Percentiles rank a stretch among this genome's conserved stretches.
phyloP scores from a whole-genome alignment of 1,140 invertebrate genomes.

The Musca vetustissima region DNA sequence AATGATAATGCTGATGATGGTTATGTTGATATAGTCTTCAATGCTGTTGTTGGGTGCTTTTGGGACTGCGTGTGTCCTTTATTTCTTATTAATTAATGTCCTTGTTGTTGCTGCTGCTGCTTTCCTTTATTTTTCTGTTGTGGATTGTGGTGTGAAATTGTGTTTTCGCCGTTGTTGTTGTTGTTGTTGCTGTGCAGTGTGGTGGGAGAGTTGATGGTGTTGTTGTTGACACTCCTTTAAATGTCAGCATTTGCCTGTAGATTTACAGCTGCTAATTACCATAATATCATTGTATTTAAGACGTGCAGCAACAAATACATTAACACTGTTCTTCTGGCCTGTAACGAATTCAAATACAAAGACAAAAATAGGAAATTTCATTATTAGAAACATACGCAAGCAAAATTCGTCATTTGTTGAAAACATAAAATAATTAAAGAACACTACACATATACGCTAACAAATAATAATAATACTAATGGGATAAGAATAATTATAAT shows the following conservation, averaged over 20 bases:
- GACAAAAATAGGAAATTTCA: too few species aligned
- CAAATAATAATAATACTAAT: neutral
- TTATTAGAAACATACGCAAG: too few species aligned
- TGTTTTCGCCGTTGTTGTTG: constrained; percentile 3
- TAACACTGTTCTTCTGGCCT: neutral
- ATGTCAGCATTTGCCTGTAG: constrained; percentile 16
- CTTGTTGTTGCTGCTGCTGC: constrained; percentile 16
- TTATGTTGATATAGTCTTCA: neutral
- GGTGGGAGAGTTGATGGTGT: neutral
- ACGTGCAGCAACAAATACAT: constrained; percentile 1
- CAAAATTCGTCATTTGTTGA: too few species aligned
- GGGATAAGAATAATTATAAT: too few species aligned
- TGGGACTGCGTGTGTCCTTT: constrained; percentile 5
- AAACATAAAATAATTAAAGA: constrained; percentile 1
- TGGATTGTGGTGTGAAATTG: constrained; percentile 1
- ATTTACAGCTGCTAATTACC: constrained; percentile 27
- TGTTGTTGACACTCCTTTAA: constrained; percentile 18
- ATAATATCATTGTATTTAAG: constrained; percentile 20
- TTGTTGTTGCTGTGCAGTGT: neutral
- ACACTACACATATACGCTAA: neutral
- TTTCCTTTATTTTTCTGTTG: neutral
- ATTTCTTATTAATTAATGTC: constrained; percentile 29
- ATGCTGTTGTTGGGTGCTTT: neutral
- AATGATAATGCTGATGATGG: too few species aligned
- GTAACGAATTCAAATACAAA: too few species aligned